Conservation (phyloP, 2,113 vertebrate genomes). For the Sebastes schlegelii region DNA sequence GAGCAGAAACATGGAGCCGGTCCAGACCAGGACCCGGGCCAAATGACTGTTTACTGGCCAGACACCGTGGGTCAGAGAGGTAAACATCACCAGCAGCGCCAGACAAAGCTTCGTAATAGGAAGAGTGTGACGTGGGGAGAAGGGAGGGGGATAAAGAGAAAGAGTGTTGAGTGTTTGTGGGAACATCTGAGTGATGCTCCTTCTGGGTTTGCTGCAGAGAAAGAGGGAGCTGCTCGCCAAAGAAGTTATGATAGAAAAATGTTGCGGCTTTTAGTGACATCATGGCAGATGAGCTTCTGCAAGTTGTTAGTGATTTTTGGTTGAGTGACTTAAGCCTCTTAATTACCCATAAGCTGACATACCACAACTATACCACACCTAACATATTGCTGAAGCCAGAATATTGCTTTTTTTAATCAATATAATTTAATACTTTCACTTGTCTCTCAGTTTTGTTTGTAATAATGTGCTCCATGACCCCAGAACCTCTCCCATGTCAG, state of each 20-base stretch:
- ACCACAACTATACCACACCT: constrained; percentile 55
- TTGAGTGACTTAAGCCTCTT: constrained; percentile 28
- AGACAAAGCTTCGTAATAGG: constrained; percentile 24
- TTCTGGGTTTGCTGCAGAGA: constrained; percentile 12
- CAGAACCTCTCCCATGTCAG: constrained; percentile 37
- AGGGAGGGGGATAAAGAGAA: not conserved
- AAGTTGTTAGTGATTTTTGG: constrained; percentile 48
- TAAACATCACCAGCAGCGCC: constrained; percentile 50
- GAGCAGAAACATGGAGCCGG: constrained; percentile 43
- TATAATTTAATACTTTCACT: constrained; percentile 35
- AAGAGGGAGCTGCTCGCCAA: constrained; percentile 4
- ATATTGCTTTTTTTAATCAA: not conserved
- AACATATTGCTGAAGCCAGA: constrained; percentile 33
- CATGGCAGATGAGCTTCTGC: constrained; percentile 50
- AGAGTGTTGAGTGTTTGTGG: constrained; percentile 17
- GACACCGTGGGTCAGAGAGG: constrained; percentile 38
- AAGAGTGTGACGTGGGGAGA: not conserved
- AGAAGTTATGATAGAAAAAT: constrained; percentile 29
- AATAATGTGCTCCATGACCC: not conserved
- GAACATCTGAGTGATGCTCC: constrained; percentile 38
- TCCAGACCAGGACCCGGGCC: constrained; percentile 38
- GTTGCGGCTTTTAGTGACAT: constrained; percentile 40
- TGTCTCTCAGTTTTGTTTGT: constrained; percentile 35
- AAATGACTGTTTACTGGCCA: constrained; percentile 57
- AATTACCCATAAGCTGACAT: constrained; percentile 54